phyloP scores from a whole-genome alignment of 2,888 invertebrate genomes.

The Drosophila bunnanda region DNA sequence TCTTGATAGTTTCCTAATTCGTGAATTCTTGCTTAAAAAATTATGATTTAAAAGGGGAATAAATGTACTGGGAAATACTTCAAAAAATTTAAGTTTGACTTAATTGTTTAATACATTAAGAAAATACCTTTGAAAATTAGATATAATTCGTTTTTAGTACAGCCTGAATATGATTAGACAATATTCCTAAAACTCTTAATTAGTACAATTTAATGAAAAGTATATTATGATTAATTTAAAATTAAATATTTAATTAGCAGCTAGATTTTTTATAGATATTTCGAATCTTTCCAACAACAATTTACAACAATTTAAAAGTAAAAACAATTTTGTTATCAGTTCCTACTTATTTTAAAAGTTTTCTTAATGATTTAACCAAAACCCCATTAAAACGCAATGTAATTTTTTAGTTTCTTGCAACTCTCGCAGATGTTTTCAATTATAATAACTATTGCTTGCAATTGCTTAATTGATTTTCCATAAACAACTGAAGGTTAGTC shows the following conservation, averaged over 20 bases:
- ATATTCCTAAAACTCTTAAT: no score
- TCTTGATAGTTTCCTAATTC: background rate
- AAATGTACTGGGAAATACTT: background rate
- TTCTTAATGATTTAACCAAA: background rate
- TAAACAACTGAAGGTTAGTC: conserved; percentile 16
- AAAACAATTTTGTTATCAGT: background rate
- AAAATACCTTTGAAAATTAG: no score
- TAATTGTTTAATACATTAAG: no score
- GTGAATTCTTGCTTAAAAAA: background rate
- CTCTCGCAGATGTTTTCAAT: background rate
- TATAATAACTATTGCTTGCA: background rate
- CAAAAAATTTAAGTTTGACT: no score
- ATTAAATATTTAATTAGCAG: background rate
- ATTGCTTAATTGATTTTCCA: background rate
- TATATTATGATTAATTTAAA: no score
- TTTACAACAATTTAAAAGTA: no score
- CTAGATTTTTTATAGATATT: no score
- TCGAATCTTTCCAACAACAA: no score
- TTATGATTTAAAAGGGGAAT: background rate
- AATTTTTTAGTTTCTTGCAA: background rate
- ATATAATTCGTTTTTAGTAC: no score
- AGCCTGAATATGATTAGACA: no score
- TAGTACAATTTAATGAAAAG: no score
- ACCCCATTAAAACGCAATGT: background rate
- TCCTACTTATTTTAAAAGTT: background rate